Conservation (phyloP, 2,797 vertebrate species). For the Chrosomus eos region DNA sequence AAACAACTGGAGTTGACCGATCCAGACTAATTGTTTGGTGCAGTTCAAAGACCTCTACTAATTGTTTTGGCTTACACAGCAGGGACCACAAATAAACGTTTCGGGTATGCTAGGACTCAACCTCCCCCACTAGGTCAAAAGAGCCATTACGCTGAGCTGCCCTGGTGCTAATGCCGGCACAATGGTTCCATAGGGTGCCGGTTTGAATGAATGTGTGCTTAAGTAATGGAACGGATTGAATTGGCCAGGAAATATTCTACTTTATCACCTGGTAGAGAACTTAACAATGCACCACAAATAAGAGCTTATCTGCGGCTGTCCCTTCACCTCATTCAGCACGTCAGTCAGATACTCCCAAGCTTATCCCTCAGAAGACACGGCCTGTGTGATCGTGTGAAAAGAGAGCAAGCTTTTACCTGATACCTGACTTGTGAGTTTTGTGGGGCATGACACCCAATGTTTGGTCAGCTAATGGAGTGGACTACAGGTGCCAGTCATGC, state of each 20-base stretch:
- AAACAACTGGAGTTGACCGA: neutral
- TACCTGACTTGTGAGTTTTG: constrained; percentile 47
- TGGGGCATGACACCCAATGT: constrained; percentile 38
- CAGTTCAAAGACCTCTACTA: constrained; percentile 39
- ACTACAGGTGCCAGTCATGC: constrained; percentile 17
- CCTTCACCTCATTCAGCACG: constrained; percentile 39
- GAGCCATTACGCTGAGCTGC: constrained; percentile 3
- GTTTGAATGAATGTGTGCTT: constrained; percentile 65
- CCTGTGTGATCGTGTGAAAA: constrained; percentile 39
- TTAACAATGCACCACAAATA: constrained; percentile 72
- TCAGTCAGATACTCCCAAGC: constrained; percentile 66
- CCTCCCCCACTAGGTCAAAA: constrained; percentile 39
- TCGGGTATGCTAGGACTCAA: neutral
- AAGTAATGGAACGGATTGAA: constrained; percentile 64
- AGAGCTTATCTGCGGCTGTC: constrained; percentile 56
- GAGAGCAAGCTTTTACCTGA: constrained; percentile 66
- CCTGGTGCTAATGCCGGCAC: constrained; percentile 65
- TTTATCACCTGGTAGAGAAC: constrained; percentile 63
- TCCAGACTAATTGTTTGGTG: constrained; percentile 29
- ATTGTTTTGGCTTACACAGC: constrained; percentile 38
- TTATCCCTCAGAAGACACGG: constrained; percentile 46
- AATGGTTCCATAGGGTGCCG: constrained; percentile 65
- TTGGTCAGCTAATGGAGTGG: constrained; percentile 52
- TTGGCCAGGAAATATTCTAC: constrained; percentile 48
- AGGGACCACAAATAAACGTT: constrained; percentile 40